phyloP scores from a whole-genome alignment of 2,113 vertebrate species.

The Plectropomus leopardus region DNA sequence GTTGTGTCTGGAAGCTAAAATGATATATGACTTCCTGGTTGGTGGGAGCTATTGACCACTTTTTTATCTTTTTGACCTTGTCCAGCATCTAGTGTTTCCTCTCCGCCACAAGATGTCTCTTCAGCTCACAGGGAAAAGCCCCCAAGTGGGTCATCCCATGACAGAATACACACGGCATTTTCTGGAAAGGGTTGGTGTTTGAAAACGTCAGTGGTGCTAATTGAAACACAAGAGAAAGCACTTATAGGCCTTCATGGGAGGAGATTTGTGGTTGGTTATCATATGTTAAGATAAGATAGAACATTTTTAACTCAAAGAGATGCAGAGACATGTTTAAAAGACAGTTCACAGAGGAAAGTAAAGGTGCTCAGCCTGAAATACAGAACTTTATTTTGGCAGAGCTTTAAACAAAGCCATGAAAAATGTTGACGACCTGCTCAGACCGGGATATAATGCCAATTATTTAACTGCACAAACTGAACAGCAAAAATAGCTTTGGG shows the following conservation, averaged over 20 bases:
- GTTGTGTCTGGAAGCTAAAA: slow-evolving; percentile 38
- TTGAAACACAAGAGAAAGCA: background rate
- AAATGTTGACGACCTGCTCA: background rate
- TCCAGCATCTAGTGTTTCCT: slow-evolving; percentile 27
- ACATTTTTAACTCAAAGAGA: background rate
- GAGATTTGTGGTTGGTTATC: background rate
- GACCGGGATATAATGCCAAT: background rate
- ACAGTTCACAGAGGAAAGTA: background rate
- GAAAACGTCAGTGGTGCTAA: slow-evolving; percentile 5
- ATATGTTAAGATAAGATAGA: background rate
- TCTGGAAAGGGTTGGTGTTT: background rate
- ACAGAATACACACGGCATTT: background rate
- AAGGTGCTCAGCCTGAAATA: slow-evolving; percentile 17
- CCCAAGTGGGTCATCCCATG: slow-evolving; percentile 2
- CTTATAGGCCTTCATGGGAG: background rate
- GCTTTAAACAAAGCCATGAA: background rate
- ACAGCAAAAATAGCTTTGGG: background rate
- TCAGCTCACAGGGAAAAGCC: slow-evolving; percentile 65
- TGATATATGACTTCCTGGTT: slow-evolving; percentile 33
- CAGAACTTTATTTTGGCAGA: background rate
- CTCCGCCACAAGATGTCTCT: slow-evolving; percentile 75
- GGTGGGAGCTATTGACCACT: slow-evolving; percentile 6
- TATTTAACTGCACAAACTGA: background rate
- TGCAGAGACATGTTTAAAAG: background rate
- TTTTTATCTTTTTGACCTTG: slow-evolving; percentile 70